Evolutionary conservation across 2,888 invertebrate species (phyloP), one percentile per base, ranked within the genome.

Genomic region (Carabus problematicus): DNA sequence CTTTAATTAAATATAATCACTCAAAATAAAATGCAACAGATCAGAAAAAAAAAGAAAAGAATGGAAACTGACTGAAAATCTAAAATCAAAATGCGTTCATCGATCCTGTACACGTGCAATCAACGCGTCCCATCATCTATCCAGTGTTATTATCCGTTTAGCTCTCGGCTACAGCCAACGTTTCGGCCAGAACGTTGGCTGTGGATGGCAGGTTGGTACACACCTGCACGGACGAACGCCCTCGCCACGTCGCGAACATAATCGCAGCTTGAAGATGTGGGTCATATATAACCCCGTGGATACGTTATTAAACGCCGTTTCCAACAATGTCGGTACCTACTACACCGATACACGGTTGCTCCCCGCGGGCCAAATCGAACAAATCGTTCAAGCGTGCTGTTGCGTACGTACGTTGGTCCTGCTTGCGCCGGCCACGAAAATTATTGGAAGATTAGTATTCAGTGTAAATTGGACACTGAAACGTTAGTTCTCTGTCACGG

Each of bases 221-320:
- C 40, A 56, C 56, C 56, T 56, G 56, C 19, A 56, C 18, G 9
- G 11, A 18, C 11, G 9, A 14, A 47, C 18, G 19, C 54, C 54
- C 18, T 54, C 29, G 29, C 56, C 29, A 18, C 56, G 29, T 56
- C 56, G 56, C 56, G 56, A 56, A 29, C 52, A 52, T 52, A 52
- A 52, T 52, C 52, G 52, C 52, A 52, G 52, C 11, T 14, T 49
- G 52, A 8, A 56, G 40, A 56, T 29, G 29, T 56, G 56, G 56
- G 56, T 56, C 56, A 56, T 56, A 56, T 56, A 56, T 56, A 56
- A 56, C 56, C 56, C 56, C 29, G 18, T 29, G 56, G 56, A 19
- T 56, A 40, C 29, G 29, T 56, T n/a, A 56, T 18, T 19, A 18
- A 18, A 56, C 29, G 29, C 56, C 9, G 52, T 18, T 52, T 18